These are phyloP conservation scores for Mus spicilegus DNA, from an alignment of 2,113 vertebrate genomes.

Conservation along the genomic window DNA sequence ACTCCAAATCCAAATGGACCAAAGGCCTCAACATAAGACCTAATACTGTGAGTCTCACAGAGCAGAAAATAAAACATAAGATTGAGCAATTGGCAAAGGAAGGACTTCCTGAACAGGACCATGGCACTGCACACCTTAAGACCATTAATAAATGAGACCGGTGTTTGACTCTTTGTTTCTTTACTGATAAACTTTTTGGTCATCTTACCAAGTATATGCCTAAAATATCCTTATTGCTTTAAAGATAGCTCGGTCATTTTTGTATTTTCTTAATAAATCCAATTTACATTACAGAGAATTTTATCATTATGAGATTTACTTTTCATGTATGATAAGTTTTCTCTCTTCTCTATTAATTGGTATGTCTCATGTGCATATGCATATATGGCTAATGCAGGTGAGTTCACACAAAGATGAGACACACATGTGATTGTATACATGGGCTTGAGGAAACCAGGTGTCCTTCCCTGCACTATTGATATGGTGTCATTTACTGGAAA, in stretches of 20 bases:
- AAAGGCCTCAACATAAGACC: not conserved
- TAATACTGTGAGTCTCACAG: not conserved
- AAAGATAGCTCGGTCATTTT: not conserved
- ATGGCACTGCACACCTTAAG: not conserved
- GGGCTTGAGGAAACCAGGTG: not conserved
- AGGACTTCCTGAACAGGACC: not conserved
- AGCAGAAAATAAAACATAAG: not conserved
- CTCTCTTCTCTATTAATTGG: not conserved
- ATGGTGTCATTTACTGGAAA: not conserved
- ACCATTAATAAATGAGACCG: not conserved
- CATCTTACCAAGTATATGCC: not conserved
- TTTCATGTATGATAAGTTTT: not conserved
- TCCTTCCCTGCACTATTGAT: not conserved
- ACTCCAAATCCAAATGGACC: not conserved
- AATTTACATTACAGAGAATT: not conserved
- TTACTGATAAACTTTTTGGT: not conserved
- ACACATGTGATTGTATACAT: not conserved
- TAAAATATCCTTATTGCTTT: not conserved
- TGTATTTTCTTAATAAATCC: not conserved
- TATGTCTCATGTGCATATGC: not conserved
- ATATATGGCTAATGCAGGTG: not conserved
- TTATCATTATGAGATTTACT: not conserved
- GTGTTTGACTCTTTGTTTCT: not conserved
- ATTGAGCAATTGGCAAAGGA: not conserved
- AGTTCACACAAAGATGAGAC: not conserved